phyloP scores from a whole-genome alignment of 2,797 vertebrate species.

The Gymnothorax javanicus region DNA sequence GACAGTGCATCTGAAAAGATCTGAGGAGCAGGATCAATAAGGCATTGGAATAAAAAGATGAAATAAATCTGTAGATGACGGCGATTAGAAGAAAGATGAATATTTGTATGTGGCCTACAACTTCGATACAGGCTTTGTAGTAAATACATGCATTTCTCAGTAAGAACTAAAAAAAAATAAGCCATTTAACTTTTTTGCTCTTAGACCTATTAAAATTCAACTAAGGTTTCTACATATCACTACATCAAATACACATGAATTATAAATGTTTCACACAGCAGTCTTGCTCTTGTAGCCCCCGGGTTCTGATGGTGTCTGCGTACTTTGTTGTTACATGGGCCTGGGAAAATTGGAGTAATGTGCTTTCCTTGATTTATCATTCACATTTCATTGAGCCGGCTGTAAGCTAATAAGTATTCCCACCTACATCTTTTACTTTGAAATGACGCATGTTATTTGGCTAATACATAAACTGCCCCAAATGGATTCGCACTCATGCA shows the following conservation, averaged over 20 bases:
- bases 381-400: conserved; percentile 66
- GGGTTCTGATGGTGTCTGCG: conserved; percentile 77
- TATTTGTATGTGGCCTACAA: conserved; percentile 58
- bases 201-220: conserved; percentile 80
- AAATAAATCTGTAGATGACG: conserved; percentile 65
- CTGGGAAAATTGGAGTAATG: conserved; percentile 79
- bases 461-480: conserved; percentile 62
- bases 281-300: conserved; percentile 74
- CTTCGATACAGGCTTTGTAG: conserved; percentile 58
- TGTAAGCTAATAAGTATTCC: conserved; percentile 71
- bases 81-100: conserved; percentile 47
- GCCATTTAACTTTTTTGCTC: conserved; percentile 68
- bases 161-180: conserved; percentile 57
- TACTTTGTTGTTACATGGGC: conserved; percentile 78
- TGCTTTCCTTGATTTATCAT: conserved; percentile 74
- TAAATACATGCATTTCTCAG: conserved; percentile 44
- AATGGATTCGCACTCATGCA: conserved; percentile 61
- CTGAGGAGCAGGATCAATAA: conserved; percentile 71
- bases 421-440: conserved; percentile 64
- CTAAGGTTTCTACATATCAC: conserved; percentile 81
- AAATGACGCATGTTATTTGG: conserved; percentile 66
- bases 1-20: conserved; percentile 65
- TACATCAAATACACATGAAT: conserved; percentile 84
- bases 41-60: conserved; percentile 71
- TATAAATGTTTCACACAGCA: conserved; percentile 81